Evolutionary conservation across 2,888 invertebrate genomes (phyloP).

Genomic region (Molanna angustata): DNA sequence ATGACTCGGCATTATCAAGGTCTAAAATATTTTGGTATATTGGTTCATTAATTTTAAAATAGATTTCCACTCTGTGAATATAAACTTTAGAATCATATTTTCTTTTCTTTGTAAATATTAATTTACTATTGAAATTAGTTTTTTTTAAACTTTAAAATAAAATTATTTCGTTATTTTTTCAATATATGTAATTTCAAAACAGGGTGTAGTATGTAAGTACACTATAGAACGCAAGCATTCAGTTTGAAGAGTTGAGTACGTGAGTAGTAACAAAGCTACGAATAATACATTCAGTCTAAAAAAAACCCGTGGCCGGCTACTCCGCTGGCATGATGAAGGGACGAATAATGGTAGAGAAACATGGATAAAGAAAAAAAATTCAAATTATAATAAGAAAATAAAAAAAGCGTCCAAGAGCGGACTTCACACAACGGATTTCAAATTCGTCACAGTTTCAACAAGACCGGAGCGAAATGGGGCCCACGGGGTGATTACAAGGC

Average conservation of each 20-base stretch:
- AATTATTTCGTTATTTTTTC: too few relatives aligned
- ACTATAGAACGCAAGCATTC: neutral
- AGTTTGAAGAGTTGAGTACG: constrained; percentile 10
- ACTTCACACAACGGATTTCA: constrained; percentile 32
- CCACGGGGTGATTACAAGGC: constrained; percentile 20
- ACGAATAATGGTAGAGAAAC: constrained; percentile 25
- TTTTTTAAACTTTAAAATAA: too few relatives aligned
- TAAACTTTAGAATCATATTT: too few relatives aligned
- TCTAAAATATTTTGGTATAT: too few relatives aligned
- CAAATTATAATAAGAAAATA: constrained; percentile 32
- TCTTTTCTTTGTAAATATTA: too few relatives aligned
- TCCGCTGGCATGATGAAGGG: neutral
- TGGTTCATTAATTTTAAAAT: too few relatives aligned
- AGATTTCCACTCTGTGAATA: too few relatives aligned
- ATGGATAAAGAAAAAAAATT: constrained; percentile 22
- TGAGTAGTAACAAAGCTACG: constrained; percentile 22
- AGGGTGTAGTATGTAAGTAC: too few relatives aligned
- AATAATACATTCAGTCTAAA: constrained; percentile 20
- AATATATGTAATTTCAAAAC: too few relatives aligned
- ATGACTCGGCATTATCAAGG: too few relatives aligned
- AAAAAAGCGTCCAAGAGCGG: constrained; percentile 25
- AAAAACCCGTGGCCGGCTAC: constrained; percentile 15
- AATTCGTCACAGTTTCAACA: constrained; percentile 32
- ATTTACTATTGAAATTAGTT: too few relatives aligned
- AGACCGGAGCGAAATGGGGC: constrained; percentile 27